Percentiles rank a stretch among this genome's conserved stretches.
These are phyloP conservation scores for Prochilodus magdalenae DNA, from an alignment of 2,113 vertebrate species.

Conservation along the genomic window DNA sequence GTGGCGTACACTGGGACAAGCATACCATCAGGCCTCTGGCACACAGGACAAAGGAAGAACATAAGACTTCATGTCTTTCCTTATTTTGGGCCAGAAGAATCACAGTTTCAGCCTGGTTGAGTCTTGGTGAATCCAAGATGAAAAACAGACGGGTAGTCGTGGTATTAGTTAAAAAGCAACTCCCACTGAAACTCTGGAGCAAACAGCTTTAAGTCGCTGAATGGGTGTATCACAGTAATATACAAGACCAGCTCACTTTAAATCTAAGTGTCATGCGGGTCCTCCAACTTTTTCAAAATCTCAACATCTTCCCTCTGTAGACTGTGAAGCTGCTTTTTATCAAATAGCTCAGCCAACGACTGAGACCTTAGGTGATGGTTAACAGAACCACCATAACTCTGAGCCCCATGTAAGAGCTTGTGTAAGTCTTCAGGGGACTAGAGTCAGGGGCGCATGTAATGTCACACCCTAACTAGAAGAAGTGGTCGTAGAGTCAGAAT, in stretches of 20 bases:
- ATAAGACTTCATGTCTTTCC: neutral
- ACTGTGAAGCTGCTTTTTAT: too few relatives aligned
- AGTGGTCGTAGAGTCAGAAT: neutral
- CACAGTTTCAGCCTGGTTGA: too few relatives aligned
- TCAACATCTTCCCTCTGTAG: neutral
- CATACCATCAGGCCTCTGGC: neutral
- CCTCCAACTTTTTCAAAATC: too few relatives aligned
- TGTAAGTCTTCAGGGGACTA: neutral
- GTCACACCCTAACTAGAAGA: neutral
- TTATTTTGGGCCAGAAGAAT: neutral
- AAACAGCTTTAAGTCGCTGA: neutral
- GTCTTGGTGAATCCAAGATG: neutral
- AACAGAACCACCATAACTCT: too few relatives aligned
- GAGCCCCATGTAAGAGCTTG: too few relatives aligned
- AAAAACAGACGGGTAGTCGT: neutral
- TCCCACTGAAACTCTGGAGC: neutral
- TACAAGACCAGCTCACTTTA: neutral
- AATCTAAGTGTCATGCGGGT: neutral
- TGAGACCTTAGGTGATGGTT: too few relatives aligned
- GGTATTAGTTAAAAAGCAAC: neutral
- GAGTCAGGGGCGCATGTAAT: neutral
- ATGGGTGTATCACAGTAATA: neutral
- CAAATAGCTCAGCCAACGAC: neutral
- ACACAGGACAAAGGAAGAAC: neutral
- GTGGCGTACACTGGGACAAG: neutral